These are phyloP conservation scores for Microplitis demolitor DNA, from an alignment of 1,140 invertebrate genomes.

Conservation along the genomic window DNA sequence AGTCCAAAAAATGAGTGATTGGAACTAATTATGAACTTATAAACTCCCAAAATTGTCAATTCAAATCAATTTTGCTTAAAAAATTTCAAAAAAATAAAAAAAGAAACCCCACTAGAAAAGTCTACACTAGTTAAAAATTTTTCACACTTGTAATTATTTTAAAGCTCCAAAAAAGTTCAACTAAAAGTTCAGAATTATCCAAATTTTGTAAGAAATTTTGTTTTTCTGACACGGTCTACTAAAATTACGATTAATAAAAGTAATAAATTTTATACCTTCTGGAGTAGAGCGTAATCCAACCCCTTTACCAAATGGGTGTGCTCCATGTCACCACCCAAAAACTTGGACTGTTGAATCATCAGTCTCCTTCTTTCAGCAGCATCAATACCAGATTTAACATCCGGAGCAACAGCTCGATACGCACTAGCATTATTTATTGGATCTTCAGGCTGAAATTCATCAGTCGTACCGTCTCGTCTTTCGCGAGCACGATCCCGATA, in stretches of 20 bases:
- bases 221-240: background rate
- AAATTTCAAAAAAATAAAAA: too few species aligned
- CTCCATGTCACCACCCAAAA: conserved; percentile 99
- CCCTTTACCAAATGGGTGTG: conserved; percentile 99
- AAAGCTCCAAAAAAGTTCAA: too few species aligned
- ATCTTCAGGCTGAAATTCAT: conserved; percentile 82
- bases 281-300: conserved; percentile 97
- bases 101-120: too few species aligned
- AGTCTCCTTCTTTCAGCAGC: conserved; percentile 94
- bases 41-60: too few species aligned
- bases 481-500: conserved; percentile 94
- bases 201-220: background rate
- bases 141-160: too few species aligned
- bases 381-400: conserved; percentile 90
- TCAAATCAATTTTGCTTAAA: too few species aligned
- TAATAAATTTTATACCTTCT: conserved; percentile 75
- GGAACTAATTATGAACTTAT: too few species aligned
- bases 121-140: too few species aligned
- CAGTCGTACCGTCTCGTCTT: conserved; percentile 84
- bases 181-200: too few species aligned
- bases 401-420: conserved; percentile 93
- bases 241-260: background rate
- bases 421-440: conserved; percentile 86
- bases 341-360: conserved; percentile 99
- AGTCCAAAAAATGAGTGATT: background rate